A percentile compares a stretch with the other conserved stretches of the same genome.
phyloP scores from a whole-genome alignment of 2,888 invertebrate genomes.

The Sphecodes monilicornis region DNA sequence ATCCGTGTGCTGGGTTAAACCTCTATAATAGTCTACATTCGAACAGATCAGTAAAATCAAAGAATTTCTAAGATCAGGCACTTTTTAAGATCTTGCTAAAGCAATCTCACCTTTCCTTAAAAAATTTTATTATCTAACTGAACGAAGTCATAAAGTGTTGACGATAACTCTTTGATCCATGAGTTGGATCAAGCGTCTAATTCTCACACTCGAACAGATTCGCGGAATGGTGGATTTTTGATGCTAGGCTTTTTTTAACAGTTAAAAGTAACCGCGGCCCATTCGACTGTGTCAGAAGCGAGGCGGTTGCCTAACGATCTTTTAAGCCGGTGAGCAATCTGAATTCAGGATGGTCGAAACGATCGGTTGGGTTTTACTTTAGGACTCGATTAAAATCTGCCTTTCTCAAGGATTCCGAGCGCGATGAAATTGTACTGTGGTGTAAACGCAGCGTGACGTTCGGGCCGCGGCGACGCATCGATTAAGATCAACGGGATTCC shows the following conservation, averaged over 20 bases:
- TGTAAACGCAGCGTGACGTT: conserved; percentile 25
- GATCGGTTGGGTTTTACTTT: not conserved
- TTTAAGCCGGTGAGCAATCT: not conserved
- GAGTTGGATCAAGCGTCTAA: not conserved
- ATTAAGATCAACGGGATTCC: conserved; percentile 61
- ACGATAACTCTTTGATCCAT: not conserved
- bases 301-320: not conserved
- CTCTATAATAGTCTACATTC: no score
- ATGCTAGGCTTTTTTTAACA: not conserved
- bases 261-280: not conserved
- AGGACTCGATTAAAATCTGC: not conserved
- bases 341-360: not conserved
- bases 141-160: no score
- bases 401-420: conserved; percentile 9
- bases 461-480: conserved; percentile 40
- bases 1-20: not conserved
- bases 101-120: no score
- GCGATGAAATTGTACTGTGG: not conserved
- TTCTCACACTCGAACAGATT: not conserved
- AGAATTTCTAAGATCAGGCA: no score
- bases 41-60: no score
- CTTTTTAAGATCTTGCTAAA: no score
- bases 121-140: no score
- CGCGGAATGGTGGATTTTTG: not conserved
- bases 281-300: not conserved